Base-by-base conservation (phyloP, 1,140 invertebrate genomes). In the Lithobius niger region DNA sequence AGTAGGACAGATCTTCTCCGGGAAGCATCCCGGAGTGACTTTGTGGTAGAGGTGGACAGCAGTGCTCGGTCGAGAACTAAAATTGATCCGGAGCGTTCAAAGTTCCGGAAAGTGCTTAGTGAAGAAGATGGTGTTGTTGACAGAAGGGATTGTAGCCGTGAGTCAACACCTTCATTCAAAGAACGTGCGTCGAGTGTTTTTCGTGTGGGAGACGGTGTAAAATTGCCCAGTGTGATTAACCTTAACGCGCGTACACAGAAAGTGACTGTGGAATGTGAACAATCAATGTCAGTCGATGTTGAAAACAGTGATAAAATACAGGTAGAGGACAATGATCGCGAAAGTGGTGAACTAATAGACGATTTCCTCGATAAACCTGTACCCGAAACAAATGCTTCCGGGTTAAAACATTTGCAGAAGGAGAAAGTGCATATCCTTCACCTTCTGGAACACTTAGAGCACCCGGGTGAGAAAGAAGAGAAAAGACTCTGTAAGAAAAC, bases 381-480 rank as follows among this genome's bases (percentile, higher is more conserved):
- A 47, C 50, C 19, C 27, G 24, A 40, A 42, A 60, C 43, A 65
- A 66, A 53, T 57, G 52, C 58, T 50, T 42, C 60, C 13, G 69
- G 70, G 36, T 57, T 72, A 40, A 57, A 60, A 49, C 63, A 68
- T 47, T 59, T 71, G 19, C 62, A 70, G 53, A 66, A 65, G 44
- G 62, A 68, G 52, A 69, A 71, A 61, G 60, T 65, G 21, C 57
- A 64, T 21, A 50, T 73, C 16, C 54, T 73, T 6, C 57, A 65
- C 40, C 62, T 70, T 27, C 56, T 73, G 21, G 65, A 69, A 52
- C 64, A 68, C 31, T 53, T 69, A 26, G 42, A 54, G 6, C 15
- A 54, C 4, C 4, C 22, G 4, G 13, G 25, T 50, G 13, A 13
- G 3, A 26, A 27, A 26, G 27, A 13, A 26, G 48, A 50, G 25